Evolutionary conservation across 1,140 invertebrate species (phyloP), one percentile per base, ranked within the genome.

Genomic region (Drosophila pachea): DNA sequence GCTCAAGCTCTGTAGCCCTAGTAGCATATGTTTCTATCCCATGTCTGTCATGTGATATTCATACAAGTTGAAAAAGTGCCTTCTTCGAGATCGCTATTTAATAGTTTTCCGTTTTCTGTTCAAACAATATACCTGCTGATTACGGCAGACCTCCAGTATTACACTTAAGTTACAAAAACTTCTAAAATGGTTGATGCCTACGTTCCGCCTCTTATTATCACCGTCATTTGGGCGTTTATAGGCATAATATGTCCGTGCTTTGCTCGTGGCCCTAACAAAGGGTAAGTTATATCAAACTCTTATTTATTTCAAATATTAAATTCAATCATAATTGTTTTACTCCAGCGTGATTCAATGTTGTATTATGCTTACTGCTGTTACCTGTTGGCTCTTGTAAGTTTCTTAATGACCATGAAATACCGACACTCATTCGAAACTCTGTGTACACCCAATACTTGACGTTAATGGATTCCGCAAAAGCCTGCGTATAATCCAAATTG

Each of bases 221-320:
- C 95, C 7, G 90, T 92, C 32, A 90, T 97, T 48, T 97, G 96
- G 96, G 95, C 92, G 56, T 91, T 93, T 7, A 93, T 98, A 54
- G 96, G 96, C 47, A 94, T 96, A 68, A 93, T 95, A 11, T 90
- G 96, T 64, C 96, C 96, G 7, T 93, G 97, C 87, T 92, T 97
- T 71, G 96, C 96, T 14, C 96, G 96, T 90, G 95, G 96, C 59
- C 95, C 95, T 16, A 97, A 97, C 90, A 93, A 94, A 91, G 95
- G 87, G 87, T 88, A 66, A 82, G 73, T 65, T 14, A 16, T 52
- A 32, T 36, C 33, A 67, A 40, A 50, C 48, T 35, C 48, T 35
- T 52, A 59, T 54, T 52, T 22, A 4, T 16, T 3, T 8, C 29
- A 40, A 35, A 7, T 31, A 6, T 16, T 31, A 5, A 48, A 11